Evolutionary conservation across 2,113 vertebrate genomes (phyloP), one percentile per base, ranked within the genome.

Genomic region (Chamaea fasciata): DNA sequence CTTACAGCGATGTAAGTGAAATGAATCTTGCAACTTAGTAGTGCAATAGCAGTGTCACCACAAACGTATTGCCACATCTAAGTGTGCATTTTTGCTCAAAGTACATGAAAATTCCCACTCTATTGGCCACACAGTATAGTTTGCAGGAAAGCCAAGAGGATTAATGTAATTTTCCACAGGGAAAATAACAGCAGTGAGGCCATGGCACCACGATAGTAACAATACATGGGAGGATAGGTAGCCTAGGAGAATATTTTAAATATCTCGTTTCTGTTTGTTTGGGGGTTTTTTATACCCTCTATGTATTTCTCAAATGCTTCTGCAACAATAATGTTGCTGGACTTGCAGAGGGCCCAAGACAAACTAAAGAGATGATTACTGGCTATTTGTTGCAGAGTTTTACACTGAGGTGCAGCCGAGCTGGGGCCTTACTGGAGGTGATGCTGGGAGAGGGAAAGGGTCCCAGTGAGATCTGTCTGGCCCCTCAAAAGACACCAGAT

Each of bases 241-340:
- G 46, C 33, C 31, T 18, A 27, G 30, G 55, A 89, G 10, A 23
- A 10, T 11, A 56, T 47, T 50, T 89, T 52, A 70, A 56, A 59
- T n/a, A 10, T 11, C 9, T 65, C 5, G 6, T 47, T 73, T 47
- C 16, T 26, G 27, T 28, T 46, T 7, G 13, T 33, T 10, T 52
- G n/a, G 20, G 26, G 6, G 0, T 1, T 7, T 15, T 65, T 19
- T 41, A 22, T 13, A 5, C 2, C 8, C 12, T 22, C 16, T 7
- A 3, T 6, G 4, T 11, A 27, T 55, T 35, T 84, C 13, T 41
- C 39, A 53, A 60, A 55, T 21, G 33, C 16, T 91, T 64, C 84
- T 91, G 31, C n/a, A 94, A 49, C 53, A 85, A 20, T 42, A 63
- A 62, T 2, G 4, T 53, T 71, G 20, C 85, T 23, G 67, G 57